Conservation (phyloP, 2,888 invertebrate genomes). For the Notodonta dromedarius region DNA sequence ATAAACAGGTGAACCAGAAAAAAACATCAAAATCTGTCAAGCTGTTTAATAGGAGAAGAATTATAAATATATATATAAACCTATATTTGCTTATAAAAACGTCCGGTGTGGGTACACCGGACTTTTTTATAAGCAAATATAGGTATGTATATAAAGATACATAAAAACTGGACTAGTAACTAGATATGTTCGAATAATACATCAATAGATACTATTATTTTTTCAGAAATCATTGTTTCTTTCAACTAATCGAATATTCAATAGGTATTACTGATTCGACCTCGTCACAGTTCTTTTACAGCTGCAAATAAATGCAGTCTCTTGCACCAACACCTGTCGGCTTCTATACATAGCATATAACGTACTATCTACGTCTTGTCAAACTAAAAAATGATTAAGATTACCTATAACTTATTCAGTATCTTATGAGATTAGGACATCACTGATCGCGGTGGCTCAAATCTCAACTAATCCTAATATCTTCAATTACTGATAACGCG, state of each 20-base stretch:
- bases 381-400: conserved; percentile 30
- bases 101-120: no score
- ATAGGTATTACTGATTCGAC: conserved; percentile 29
- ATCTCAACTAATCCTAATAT: conserved; percentile 60
- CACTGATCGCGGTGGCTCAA: conserved; percentile 39
- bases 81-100: no score
- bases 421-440: conserved; percentile 37
- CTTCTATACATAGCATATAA: neutral
- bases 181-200: no score
- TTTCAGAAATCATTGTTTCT: neutral
- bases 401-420: conserved; percentile 29
- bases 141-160: neutral
- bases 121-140: neutral
- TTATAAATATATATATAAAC: no score
- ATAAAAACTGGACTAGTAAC: no score
- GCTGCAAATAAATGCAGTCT: conserved; percentile 14
- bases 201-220: neutral
- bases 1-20: no score
- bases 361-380: conserved; percentile 7
- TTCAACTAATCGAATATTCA: conserved; percentile 13
- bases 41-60: no score
- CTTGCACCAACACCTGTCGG: neutral
- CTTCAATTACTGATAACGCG: conserved; percentile 45
- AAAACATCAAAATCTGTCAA: no score
- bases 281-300: conserved; percentile 33